Percentiles rank a stretch among this genome's conserved stretches.
phyloP scores from a whole-genome alignment of 2,113 vertebrate species.

The Dromas ardeola region DNA sequence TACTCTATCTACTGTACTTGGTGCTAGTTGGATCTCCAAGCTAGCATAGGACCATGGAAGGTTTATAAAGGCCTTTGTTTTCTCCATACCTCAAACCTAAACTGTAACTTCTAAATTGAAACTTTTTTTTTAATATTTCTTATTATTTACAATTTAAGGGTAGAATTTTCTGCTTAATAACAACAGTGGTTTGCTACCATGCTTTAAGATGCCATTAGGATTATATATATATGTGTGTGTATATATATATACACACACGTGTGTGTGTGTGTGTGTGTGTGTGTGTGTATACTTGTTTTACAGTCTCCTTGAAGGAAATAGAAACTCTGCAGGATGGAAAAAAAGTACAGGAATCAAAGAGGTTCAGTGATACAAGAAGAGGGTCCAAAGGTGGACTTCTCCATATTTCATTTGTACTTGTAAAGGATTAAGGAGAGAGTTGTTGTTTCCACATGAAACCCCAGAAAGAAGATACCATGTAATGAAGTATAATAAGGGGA shows the following conservation, averaged over 20 bases:
- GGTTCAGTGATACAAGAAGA: not conserved
- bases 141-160: not conserved
- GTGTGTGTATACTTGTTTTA: not conserved
- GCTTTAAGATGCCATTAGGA: not conserved
- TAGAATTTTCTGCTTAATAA: not conserved
- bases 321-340: not conserved
- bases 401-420: not conserved
- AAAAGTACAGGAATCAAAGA: not conserved
- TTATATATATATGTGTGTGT: too few relatives aligned
- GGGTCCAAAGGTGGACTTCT: not conserved
- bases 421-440: not conserved
- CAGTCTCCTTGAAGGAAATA: not conserved
- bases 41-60: not conserved
- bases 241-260: not conserved
- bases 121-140: not conserved
- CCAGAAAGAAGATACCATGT: not conserved
- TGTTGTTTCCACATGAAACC: not conserved
- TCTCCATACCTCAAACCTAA: not conserved
- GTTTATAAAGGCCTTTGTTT: not conserved
- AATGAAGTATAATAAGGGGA: not conserved
- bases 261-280: not conserved
- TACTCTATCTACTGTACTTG: not conserved
- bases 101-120: not conserved
- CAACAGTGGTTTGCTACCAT: not conserved
- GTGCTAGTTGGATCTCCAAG: not conserved